A percentile compares a stretch with the other conserved stretches of the same genome.
Evolutionary conservation across 2,888 invertebrate genomes (phyloP).

Genomic region (Coenonympha glycerion): DNA sequence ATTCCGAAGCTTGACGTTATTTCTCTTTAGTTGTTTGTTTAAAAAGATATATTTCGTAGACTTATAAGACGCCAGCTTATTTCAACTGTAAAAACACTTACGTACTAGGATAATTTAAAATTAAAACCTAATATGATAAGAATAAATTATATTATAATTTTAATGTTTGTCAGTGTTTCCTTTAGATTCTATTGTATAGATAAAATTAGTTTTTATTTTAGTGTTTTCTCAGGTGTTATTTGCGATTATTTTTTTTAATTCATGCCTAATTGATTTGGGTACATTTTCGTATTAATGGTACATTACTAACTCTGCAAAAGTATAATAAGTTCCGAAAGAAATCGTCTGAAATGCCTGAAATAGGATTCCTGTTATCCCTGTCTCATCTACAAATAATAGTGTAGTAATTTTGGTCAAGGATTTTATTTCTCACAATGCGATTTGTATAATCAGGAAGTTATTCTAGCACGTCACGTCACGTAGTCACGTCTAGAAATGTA

Average conservation of each 20-base stretch:
- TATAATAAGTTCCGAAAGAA: neutral
- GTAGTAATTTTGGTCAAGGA: neutral
- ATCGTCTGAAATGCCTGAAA: neutral
- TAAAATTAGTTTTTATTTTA: neutral
- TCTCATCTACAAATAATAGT: neutral
- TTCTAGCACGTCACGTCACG: neutral
- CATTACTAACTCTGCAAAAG: neutral
- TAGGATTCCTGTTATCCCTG: no score
- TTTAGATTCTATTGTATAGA: neutral
- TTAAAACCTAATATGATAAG: neutral
- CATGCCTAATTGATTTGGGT: no score
- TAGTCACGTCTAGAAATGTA: neutral
- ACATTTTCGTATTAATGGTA: no score
- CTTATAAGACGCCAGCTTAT: neutral
- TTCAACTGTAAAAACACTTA: constrained; percentile 1
- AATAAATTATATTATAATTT: neutral
- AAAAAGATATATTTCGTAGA: no score
- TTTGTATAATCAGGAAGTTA: neutral
- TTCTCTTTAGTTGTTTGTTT: neutral
- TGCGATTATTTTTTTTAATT: no score
- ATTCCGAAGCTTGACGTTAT: neutral
- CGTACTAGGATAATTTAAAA: neutral
- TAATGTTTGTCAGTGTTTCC: neutral
- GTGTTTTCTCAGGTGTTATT: neutral
- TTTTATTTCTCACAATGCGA: constrained; percentile 3